Evolutionary conservation across 2,888 invertebrate genomes (phyloP).

Genomic region (Tiliacea citrago): DNA sequence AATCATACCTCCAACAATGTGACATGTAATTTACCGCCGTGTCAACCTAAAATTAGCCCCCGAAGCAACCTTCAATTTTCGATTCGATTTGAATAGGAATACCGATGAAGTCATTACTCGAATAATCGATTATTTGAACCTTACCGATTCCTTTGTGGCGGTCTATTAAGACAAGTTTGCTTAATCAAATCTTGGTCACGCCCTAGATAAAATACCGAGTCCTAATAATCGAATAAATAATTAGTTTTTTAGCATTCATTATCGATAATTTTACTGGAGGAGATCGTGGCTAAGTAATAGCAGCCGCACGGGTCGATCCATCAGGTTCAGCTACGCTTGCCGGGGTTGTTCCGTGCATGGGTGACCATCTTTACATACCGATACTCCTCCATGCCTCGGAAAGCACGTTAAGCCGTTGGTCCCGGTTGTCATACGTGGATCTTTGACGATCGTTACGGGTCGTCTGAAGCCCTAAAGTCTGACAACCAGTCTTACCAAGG

Average conservation of each 20-base stretch:
- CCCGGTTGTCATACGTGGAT: no score
- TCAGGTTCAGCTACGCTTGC: no score
- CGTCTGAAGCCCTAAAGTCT: no score
- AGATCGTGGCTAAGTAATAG: no score
- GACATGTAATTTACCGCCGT: conserved; percentile 71
- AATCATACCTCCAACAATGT: conserved; percentile 73
- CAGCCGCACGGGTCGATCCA: no score
- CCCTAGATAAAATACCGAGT: conserved; percentile 8
- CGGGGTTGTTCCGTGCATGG: no score
- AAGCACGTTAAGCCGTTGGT: no score
- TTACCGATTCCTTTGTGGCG: conserved; percentile 45
- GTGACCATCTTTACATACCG: no score
- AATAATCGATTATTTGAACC: conserved; percentile 63
- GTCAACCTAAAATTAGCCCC: conserved; percentile 63
- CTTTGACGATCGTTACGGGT: no score
- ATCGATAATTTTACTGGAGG: background rate
- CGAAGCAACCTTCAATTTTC: conserved; percentile 59
- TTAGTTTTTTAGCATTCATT: background rate
- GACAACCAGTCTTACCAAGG: no score
- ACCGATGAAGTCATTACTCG: conserved; percentile 61
- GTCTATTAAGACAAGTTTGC: conserved; percentile 41
- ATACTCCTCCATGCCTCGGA: no score
- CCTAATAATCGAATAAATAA: background rate
- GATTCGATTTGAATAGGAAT: conserved; percentile 62
- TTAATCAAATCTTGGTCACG: conserved; percentile 30